Percentiles rank a stretch among this genome's conserved stretches.
Evolutionary conservation across 2,113 vertebrate genomes (phyloP).

Genomic region (Pseudopipra pipra): DNA sequence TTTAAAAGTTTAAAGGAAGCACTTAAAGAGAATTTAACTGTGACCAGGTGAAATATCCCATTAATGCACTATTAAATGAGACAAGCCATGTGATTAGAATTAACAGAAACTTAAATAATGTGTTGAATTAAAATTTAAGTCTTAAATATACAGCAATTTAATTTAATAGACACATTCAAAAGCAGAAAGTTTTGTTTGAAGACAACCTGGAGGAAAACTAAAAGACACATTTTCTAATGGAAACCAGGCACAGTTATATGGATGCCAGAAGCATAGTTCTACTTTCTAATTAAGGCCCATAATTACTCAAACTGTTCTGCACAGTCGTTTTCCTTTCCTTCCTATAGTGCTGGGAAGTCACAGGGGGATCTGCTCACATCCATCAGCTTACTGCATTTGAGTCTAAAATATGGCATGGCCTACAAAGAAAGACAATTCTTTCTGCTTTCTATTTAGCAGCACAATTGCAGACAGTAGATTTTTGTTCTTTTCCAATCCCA

Average conservation of each 20-base stretch:
- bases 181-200: background rate
- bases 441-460: background rate
- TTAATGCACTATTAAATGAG: background rate
- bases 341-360: background rate
- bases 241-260: background rate
- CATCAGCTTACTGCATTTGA: background rate
- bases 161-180: background rate
- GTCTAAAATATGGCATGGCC: background rate
- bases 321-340: background rate
- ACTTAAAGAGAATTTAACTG: background rate
- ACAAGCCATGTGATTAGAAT: background rate
- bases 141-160: background rate
- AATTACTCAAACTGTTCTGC: constrained; percentile 7
- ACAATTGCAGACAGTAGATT: background rate
- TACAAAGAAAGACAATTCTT: background rate
- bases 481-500: background rate
- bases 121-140: background rate
- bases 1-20: background rate
- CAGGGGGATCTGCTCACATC: background rate
- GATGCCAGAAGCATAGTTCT: background rate
- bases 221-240: background rate
- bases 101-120: background rate
- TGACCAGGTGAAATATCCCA: background rate
- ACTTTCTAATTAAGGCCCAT: constrained; percentile 17
- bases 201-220: background rate